phyloP scores from a whole-genome alignment of 2,888 invertebrate genomes.

The Cabera pusaria region DNA sequence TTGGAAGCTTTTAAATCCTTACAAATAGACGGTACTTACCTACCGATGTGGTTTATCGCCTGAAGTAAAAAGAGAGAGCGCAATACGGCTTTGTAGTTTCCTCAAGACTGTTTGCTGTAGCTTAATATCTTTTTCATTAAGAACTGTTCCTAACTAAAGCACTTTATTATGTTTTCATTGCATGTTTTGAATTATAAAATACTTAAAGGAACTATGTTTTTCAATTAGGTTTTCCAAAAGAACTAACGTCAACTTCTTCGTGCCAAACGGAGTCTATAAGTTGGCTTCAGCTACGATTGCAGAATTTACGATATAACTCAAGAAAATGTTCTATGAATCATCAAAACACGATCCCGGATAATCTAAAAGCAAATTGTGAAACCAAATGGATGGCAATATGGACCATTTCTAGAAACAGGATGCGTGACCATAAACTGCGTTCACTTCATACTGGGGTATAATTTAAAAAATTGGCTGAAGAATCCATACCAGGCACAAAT shows the following conservation, averaged over 20 bases:
- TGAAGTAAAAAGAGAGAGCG: conserved; percentile 10
- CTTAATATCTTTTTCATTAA: too few relatives aligned
- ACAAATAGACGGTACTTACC: conserved; percentile 33
- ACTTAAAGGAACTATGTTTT: too few relatives aligned
- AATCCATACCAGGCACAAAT: conserved; percentile 58
- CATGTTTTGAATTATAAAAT: too few relatives aligned
- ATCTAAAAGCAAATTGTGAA: conserved; percentile 45
- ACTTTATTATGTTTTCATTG: too few relatives aligned
- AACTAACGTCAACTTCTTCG: too few relatives aligned
- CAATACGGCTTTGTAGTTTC: conserved; percentile 13
- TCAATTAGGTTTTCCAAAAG: too few relatives aligned
- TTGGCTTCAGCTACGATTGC: too few relatives aligned
- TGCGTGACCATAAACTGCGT: conserved; percentile 68
- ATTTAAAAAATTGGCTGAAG: conserved; percentile 76
- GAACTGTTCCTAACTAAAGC: too few relatives aligned
- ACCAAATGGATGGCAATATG: conserved; percentile 62
- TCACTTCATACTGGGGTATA: conserved; percentile 62
- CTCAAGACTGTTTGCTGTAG: too few relatives aligned
- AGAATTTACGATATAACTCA: too few relatives aligned
- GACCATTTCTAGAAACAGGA: conserved; percentile 57
- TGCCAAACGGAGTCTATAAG: too few relatives aligned
- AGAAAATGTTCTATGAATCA: conserved; percentile 38
- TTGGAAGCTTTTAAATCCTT: conserved; percentile 43
- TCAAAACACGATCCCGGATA: conserved; percentile 38
- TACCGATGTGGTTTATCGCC: conserved; percentile 36